Base-by-base conservation (phyloP, 2,797 vertebrate genomes). In the Poecilia picta region DNA sequence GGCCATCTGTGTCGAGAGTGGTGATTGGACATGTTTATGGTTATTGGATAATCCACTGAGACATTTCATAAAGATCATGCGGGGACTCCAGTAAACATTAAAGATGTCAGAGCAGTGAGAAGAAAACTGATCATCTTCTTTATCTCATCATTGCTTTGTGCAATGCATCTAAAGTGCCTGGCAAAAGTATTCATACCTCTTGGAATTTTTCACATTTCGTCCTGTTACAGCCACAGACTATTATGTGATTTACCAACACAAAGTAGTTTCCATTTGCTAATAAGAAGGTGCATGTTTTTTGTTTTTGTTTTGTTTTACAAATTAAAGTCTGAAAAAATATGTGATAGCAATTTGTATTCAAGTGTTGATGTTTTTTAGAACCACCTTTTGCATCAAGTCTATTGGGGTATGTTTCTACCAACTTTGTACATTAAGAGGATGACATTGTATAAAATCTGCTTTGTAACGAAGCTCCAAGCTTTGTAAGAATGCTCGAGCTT, bases 11-110 rank as follows among this genome's bases (percentile, higher is more conserved):
- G 83, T 81, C 64, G 33, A 72, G 73, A 79, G 86, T 79, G 74
- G 75, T 74, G 86, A 87, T 66, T 85, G 86, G 82, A 83, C 83
- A 68, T 12, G 25, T 89, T 87, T 33, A 53, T 85, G 79, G 88
- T 89, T 81, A 87, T 82, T 81, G 79, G 55, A 80, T 72, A 76
- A 82, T 20, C 64, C 83, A 81, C 39, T 62, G 83, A 85, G 82
- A 82, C 70, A 28, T 68, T 75, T 84, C 73, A 82, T 89, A 83
- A 78, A 85, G 79, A 88, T 84, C 82, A 82, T 83, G 74, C 73
- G 72, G 70, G 72, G 75, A 85, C 88, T 86, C 59, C 80, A 87
- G 62, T 88, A 83, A 85, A 85, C 81, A 76, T 77, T 73, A 70
- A 20, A 57, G 33, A 72, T 55, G 45, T 82, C 81, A 81, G 53